phyloP scores from a whole-genome alignment of 2,797 vertebrate genomes.

The Phaenicophaeus curvirostris region DNA sequence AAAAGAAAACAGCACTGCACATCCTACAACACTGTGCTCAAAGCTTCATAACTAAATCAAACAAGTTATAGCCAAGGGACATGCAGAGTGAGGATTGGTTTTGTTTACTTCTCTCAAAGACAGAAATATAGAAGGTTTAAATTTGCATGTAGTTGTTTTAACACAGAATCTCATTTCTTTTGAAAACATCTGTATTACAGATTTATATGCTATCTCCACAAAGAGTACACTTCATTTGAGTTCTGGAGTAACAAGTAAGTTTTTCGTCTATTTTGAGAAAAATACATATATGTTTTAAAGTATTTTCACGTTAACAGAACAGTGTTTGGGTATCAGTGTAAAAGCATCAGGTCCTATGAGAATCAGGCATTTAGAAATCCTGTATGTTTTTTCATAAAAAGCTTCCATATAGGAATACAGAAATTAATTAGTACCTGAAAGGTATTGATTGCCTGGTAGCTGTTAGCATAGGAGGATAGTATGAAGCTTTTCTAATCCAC shows the following conservation, averaged over 20 bases:
- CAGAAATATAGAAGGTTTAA: background rate
- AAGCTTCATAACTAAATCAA: background rate
- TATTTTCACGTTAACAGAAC: background rate
- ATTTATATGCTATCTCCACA: fast-evolving
- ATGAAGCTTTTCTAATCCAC: background rate
- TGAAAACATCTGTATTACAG: background rate
- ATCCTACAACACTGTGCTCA: background rate
- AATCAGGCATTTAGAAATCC: background rate
- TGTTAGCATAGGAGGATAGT: background rate
- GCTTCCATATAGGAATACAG: background rate
- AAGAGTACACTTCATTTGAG: background rate
- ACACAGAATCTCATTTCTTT: background rate
- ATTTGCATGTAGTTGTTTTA: background rate
- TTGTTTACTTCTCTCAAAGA: background rate
- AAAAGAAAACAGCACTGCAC: background rate
- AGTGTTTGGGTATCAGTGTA: background rate
- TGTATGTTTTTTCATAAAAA: background rate
- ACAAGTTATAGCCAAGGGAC: background rate
- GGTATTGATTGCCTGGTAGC: background rate
- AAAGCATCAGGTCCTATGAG: background rate
- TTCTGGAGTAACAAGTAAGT: background rate
- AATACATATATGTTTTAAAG: background rate
- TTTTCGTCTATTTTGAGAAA: background rate
- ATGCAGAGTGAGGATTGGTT: background rate
- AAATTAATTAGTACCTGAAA: background rate